Percentiles rank a stretch among this genome's conserved stretches.
Conservation (phyloP, 2,797 vertebrate species). For the Knipowitschia caucasica region DNA sequence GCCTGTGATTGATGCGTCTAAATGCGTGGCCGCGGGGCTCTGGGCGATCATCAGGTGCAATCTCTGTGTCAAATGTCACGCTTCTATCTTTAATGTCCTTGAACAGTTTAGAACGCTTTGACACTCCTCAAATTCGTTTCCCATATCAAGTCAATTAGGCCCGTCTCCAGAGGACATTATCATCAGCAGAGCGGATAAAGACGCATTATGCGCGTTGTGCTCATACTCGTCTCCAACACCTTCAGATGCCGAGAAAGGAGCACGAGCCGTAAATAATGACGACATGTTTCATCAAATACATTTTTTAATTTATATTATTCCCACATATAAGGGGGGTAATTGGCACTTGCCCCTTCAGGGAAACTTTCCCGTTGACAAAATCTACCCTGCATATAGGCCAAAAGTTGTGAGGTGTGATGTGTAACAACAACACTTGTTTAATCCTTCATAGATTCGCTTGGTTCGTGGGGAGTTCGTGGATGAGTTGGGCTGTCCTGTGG, state of each 20-base stretch:
- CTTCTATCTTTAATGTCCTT: constrained; percentile 86
- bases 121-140: constrained; percentile 89
- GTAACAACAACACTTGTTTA: neutral
- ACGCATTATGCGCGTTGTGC: constrained; percentile 59
- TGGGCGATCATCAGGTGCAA: constrained; percentile 79
- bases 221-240: constrained; percentile 32
- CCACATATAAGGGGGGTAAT: too few species aligned
- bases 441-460: constrained; percentile 79
- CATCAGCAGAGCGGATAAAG: constrained; percentile 74
- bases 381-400: too few species aligned
- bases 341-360: too few species aligned
- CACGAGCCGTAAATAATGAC: neutral
- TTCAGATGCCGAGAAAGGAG: constrained; percentile 28
- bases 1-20: constrained; percentile 77
- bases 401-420: neutral
- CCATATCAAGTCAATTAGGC: constrained; percentile 88
- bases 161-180: constrained; percentile 67
- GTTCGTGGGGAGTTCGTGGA: constrained; percentile 91
- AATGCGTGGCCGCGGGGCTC: constrained; percentile 70
- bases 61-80: constrained; percentile 83
- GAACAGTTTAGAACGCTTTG: constrained; percentile 91
- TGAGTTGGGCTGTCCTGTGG: constrained; percentile 84
- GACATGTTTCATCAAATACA: neutral
- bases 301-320: too few species aligned
- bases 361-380: too few species aligned